These are phyloP conservation scores for Pocillopora grandis DNA, from an alignment of 92 coral and sea anemone species.

Conservation along the genomic window DNA sequence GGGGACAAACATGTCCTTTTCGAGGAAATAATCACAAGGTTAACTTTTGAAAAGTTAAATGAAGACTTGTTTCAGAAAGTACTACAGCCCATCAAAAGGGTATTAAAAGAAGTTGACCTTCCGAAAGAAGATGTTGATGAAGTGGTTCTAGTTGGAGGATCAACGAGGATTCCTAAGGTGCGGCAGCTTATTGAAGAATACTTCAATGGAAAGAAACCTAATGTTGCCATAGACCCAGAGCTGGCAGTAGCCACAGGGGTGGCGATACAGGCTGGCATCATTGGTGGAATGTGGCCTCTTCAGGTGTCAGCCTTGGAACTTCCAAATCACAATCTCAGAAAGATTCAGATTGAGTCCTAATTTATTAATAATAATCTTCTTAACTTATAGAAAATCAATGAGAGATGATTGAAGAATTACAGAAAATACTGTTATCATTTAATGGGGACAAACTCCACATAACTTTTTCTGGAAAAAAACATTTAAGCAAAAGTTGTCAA, in stretches of 20 bases:
- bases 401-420: neutral
- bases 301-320: conserved; percentile 98
- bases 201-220: conserved; percentile 92
- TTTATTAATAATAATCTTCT: neutral
- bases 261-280: conserved; percentile 96
- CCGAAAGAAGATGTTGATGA: conserved; percentile 82
- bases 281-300: conserved; percentile 99
- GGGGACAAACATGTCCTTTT: conserved; percentile 70
- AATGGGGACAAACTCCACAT: too few species aligned
- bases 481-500: too few species aligned
- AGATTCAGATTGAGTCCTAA: conserved; percentile 58
- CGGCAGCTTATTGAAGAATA: conserved; percentile 81
- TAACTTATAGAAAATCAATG: neutral
- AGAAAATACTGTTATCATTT: too few species aligned
- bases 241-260: conserved; percentile 98
- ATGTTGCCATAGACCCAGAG: conserved; percentile 96
- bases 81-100: conserved; percentile 83
- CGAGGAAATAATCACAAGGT: conserved; percentile 68
- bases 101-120: conserved; percentile 77
- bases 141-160: conserved; percentile 94
- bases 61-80: conserved; percentile 87
- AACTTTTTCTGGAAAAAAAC: too few species aligned
- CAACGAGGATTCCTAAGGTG: conserved; percentile 89
- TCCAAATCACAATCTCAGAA: conserved; percentile 70
- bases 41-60: conserved; percentile 90